Conservation (phyloP, 2,113 vertebrate species). For the Pseudois nayaur region DNA sequence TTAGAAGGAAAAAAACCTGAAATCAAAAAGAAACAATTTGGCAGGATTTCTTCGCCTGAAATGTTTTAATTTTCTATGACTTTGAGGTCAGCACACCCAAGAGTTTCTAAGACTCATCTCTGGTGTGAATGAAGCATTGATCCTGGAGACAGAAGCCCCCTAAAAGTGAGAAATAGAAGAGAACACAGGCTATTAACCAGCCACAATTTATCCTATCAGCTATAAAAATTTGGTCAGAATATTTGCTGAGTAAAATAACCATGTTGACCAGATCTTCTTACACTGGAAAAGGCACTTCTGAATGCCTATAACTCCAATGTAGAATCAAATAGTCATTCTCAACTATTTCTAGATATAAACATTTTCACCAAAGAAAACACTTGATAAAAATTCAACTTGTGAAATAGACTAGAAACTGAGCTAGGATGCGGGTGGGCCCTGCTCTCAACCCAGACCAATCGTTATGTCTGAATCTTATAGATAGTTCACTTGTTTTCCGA, state of each 20-base stretch:
- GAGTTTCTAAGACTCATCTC: neutral
- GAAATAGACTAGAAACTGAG: neutral
- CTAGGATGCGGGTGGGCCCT: neutral
- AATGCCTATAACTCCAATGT: neutral
- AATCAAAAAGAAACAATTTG: neutral
- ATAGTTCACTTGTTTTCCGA: neutral
- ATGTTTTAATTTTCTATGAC: neutral
- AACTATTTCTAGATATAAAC: neutral
- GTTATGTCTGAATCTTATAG: neutral
- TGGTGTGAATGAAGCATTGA: neutral
- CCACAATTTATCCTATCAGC: neutral
- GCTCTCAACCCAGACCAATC: accelerated
- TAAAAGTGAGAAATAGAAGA: neutral
- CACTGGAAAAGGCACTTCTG: neutral
- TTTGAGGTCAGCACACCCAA: neutral
- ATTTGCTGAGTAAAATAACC: neutral
- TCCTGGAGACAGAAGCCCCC: neutral
- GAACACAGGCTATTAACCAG: neutral
- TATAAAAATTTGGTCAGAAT: neutral
- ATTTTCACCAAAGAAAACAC: neutral
- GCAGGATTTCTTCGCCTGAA: neutral
- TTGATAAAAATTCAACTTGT: neutral
- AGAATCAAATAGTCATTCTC: neutral
- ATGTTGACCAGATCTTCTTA: neutral
- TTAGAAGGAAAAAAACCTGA: neutral